Evolutionary conservation across 1,140 invertebrate species (phyloP).

Genomic region (Drosophila parabipectinata): DNA sequence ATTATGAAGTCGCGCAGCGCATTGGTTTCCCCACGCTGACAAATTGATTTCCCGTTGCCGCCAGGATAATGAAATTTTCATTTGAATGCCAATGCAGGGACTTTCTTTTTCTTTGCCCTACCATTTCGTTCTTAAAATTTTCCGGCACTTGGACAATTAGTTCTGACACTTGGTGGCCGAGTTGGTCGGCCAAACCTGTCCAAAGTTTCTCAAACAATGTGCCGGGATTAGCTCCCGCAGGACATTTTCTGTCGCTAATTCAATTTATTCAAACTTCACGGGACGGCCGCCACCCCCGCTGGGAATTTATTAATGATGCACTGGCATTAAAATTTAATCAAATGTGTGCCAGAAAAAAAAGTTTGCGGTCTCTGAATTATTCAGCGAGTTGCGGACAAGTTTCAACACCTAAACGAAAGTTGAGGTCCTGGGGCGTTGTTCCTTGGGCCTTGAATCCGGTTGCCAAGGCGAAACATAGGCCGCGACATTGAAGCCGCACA

Average conservation of each 20-base stretch:
- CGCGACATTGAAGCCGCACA: conserved; percentile 51
- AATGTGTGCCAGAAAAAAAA: conserved; percentile 55
- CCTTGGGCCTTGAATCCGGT: conserved; percentile 24
- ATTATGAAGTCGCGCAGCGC: conserved; percentile 42
- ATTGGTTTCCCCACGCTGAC: conserved; percentile 36
- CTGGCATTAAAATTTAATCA: conserved; percentile 78
- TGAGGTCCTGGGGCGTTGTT: conserved; percentile 12
- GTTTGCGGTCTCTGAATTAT: conserved; percentile 65
- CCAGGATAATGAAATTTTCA: conserved; percentile 63
- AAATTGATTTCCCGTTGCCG: conserved; percentile 65
- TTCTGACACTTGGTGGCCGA: conserved; percentile 39
- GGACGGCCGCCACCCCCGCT: conserved; percentile 1
- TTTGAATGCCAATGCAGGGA: conserved; percentile 32
- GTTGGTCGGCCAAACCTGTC: conserved; percentile 46
- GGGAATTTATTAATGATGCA: conserved; percentile 77
- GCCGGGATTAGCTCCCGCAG: conserved; percentile 40
- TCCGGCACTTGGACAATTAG: conserved; percentile 58
- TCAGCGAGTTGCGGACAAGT: conserved; percentile 73
- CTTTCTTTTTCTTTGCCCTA: background rate
- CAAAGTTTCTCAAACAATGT: conserved; percentile 62
- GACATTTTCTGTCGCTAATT: conserved; percentile 57
- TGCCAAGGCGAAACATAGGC: conserved; percentile 49
- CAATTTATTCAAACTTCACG: conserved; percentile 60
- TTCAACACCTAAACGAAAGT: conserved; percentile 65
- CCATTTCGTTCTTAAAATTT: background rate